Evolutionary conservation across 2,888 invertebrate species (phyloP).

Genomic region (Thymelicus lineola): DNA sequence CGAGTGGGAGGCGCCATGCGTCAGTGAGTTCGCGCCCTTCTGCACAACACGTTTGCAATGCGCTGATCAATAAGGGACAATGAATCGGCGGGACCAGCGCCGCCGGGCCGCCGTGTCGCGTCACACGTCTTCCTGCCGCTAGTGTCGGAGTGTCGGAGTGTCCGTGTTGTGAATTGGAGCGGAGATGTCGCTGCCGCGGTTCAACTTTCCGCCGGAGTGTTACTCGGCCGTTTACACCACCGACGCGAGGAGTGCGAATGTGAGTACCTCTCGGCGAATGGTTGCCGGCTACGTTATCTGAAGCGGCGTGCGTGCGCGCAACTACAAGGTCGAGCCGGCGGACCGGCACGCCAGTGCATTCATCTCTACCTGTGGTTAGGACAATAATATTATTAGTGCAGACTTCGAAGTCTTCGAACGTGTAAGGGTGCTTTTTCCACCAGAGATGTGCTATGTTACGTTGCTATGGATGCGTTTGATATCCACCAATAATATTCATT

Average conservation of each 20-base stretch:
- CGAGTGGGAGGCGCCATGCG: slow-evolving; percentile 54
- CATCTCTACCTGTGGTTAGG: slow-evolving; percentile 57
- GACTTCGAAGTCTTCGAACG: background rate
- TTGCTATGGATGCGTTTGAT: no score
- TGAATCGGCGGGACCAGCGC: slow-evolving; percentile 55
- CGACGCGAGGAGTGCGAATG: slow-evolving; percentile 66
- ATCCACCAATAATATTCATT: no score
- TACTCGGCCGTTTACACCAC: slow-evolving; percentile 73
- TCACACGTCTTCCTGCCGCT: slow-evolving; percentile 39
- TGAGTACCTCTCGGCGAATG: slow-evolving; percentile 65
- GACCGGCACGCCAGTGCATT: slow-evolving; percentile 66
- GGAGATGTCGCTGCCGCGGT: slow-evolving; percentile 66
- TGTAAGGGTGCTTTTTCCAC: no score
- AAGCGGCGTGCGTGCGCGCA: slow-evolving; percentile 61
- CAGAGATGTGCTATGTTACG: no score
- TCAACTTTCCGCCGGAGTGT: slow-evolving; percentile 77
- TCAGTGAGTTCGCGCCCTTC: slow-evolving; percentile 55
- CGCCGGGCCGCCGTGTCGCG: slow-evolving; percentile 49
- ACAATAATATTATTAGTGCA: slow-evolving; percentile 10
- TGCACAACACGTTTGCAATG: slow-evolving; percentile 50
- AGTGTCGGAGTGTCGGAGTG: slow-evolving; percentile 48
- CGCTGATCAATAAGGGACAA: slow-evolving; percentile 66
- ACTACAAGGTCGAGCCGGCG: slow-evolving; percentile 72
- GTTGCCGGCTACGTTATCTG: slow-evolving; percentile 60
- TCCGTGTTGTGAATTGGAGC: slow-evolving; percentile 55